Percentiles rank a stretch among this genome's conserved stretches.
phyloP scores from a whole-genome alignment of 2,888 invertebrate species.

The Leptura quadrifasciata region DNA sequence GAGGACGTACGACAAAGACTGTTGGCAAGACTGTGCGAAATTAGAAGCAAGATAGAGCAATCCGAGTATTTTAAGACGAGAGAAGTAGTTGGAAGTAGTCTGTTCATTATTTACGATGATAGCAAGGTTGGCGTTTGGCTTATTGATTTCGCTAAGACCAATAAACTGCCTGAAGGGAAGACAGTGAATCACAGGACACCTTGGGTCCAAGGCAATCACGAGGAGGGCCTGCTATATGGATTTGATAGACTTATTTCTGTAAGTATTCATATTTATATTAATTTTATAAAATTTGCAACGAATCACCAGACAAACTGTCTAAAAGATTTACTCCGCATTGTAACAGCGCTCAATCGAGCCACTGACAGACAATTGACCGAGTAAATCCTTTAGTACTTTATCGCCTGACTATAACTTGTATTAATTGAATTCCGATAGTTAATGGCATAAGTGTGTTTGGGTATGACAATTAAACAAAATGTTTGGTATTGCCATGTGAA shows the following conservation, averaged over 20 bases:
- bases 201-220: conserved; percentile 96
- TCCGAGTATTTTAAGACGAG: conserved; percentile 90
- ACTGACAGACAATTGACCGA: too few species aligned
- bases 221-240: conserved; percentile 95
- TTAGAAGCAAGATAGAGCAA: conserved; percentile 86
- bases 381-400: too few species aligned
- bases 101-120: conserved; percentile 94
- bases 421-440: too few species aligned
- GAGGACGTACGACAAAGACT: conserved; percentile 82
- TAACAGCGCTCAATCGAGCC: too few species aligned
- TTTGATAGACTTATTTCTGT: conserved; percentile 93
- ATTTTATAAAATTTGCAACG: too few species aligned
- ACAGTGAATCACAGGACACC: conserved; percentile 85
- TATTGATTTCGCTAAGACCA: conserved; percentile 97
- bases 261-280: conserved; percentile 59
- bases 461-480: too few species aligned
- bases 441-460: too few species aligned
- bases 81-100: conserved; percentile 95
- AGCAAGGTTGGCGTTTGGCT: conserved; percentile 94
- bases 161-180: conserved; percentile 81
- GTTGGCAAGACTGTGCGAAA: conserved; percentile 83
- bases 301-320: too few species aligned
- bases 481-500: too few species aligned
- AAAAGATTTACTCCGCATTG: too few species aligned
- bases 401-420: too few species aligned